phyloP scores from a whole-genome alignment of 2,797 vertebrate genomes.

The Pelodytes ibericus region DNA sequence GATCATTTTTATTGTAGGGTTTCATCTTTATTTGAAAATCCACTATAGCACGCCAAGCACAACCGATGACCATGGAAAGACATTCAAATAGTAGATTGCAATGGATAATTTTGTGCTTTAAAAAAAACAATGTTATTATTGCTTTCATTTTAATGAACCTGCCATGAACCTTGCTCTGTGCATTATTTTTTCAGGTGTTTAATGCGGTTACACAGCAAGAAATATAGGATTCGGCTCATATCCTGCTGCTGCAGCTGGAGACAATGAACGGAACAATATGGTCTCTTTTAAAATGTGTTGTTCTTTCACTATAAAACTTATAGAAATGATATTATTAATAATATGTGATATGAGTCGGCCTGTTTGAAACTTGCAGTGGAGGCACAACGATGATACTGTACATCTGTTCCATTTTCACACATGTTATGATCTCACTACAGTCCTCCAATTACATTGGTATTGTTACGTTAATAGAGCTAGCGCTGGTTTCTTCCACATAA shows the following conservation, averaged over 20 bases:
- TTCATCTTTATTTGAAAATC: neutral
- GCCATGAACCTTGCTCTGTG: slow-evolving; percentile 28
- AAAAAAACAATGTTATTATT: slow-evolving; percentile 12
- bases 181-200: slow-evolving; percentile 56
- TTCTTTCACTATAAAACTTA: slow-evolving; percentile 34
- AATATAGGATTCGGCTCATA: slow-evolving; percentile 45
- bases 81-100: neutral
- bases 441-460: slow-evolving; percentile 17
- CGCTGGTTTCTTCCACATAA: neutral
- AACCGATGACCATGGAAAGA: neutral
- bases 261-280: slow-evolving; percentile 42
- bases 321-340: slow-evolving; percentile 48
- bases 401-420: slow-evolving; percentile 44
- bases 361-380: slow-evolving; percentile 39
- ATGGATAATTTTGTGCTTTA: neutral
- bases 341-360: slow-evolving; percentile 22
- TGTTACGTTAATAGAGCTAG: neutral
- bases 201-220: slow-evolving; percentile 47
- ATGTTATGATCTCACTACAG: slow-evolving; percentile 34
- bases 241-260: slow-evolving; percentile 53
- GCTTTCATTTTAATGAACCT: slow-evolving; percentile 41
- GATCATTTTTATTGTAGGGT: neutral
- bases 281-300: slow-evolving; percentile 29
- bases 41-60: neutral
- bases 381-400: slow-evolving; percentile 29